Conservation (phyloP, 2,888 invertebrate genomes). For the Bimastos eiseni region DNA sequence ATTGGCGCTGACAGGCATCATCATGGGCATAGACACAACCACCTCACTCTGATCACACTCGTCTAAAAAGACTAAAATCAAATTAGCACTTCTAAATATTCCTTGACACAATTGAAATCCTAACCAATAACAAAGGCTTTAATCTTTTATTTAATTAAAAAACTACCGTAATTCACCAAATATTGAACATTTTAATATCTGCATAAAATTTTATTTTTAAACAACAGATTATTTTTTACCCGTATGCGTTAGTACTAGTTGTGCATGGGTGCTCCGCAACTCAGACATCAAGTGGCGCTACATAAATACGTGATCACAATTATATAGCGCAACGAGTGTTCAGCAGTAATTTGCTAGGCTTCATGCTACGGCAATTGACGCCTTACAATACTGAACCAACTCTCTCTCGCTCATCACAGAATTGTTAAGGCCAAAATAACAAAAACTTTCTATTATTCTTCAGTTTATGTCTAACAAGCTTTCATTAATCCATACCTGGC, state of each 20-base stretch:
- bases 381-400: neutral
- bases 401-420: neutral
- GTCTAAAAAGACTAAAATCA: neutral
- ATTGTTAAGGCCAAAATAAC: neutral
- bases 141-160: too few species aligned
- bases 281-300: too few species aligned
- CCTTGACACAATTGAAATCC: neutral
- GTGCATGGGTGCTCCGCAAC: too few species aligned
- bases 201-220: too few species aligned
- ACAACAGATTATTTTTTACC: too few species aligned
- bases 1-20: neutral
- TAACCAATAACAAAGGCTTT: too few species aligned
- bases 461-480: neutral
- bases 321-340: too few species aligned
- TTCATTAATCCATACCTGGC: neutral
- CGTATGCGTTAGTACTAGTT: too few species aligned
- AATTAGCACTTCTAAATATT: neutral
- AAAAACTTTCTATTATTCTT: neutral
- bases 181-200: too few species aligned
- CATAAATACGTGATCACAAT: too few species aligned
- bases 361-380: neutral
- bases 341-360: too few species aligned
- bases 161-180: too few species aligned
- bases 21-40: neutral
- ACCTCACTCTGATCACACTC: neutral